Evolutionary conservation across 1,140 invertebrate genomes (phyloP), one percentile per base, ranked within the genome.

Genomic region (Neodiprion virginianus): DNA sequence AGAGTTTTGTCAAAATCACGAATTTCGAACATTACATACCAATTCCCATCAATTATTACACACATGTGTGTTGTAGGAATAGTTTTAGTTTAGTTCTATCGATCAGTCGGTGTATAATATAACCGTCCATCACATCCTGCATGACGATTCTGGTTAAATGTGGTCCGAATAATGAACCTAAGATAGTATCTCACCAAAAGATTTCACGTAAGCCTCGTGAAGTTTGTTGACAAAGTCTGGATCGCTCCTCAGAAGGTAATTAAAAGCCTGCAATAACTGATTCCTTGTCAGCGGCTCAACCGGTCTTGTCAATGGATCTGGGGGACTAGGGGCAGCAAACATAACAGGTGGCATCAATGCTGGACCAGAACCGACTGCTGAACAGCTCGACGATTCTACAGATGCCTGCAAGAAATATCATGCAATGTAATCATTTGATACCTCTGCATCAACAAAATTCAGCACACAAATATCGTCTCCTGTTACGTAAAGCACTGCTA

Each of bases 151-250:
- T 23, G 14, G 67, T 72, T 72, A 67, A 61, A 48, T 1, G 47
- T 61, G 50, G 72, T 69, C 48, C 9, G 4, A 69, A 76, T 74
- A 68, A 67, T 10, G 67, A 40, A 71, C 78, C 79, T 89, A 90
- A 74, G 92, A 92, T 40, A 93, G 89, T 80, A 93, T 93, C 84
- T 95, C 93, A 80, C 93, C 91, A 81, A 95, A 94, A 12, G 94
- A 95, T 87, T 96, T 95, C 0, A 96, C 92, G 84, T 97, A 97
- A 69, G 95, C 96, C 88, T 97, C 95, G 86, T 97, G 96, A 72
- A 97, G 89, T 86, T 95, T 96, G 79, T 92, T 93, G 9, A 96
- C 91, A 88, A 97, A 97, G 77, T 95, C 94, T 10, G 93, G 89
- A 87, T 97, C 96, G 87, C 95, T 95, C 87, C 95, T 95, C 47